These are phyloP conservation scores for Venturia canescens DNA, from an alignment of 1,140 invertebrate species.

Conservation along the genomic window DNA sequence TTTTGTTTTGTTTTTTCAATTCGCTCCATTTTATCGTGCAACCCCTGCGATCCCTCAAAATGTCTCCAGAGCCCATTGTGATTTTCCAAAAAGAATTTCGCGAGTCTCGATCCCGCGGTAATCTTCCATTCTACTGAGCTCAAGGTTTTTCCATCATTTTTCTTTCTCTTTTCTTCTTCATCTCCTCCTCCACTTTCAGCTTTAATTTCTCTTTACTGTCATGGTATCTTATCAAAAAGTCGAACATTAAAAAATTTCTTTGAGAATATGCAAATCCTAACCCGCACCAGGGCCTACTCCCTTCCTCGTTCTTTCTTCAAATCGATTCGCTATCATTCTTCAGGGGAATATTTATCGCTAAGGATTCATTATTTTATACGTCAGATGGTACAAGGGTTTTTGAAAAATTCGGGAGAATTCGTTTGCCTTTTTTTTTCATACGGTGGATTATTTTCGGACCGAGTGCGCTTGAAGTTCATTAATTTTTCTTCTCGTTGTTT, in stretches of 20 bases:
- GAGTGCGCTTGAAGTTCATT: conserved; percentile 36
- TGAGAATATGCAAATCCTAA: conserved; percentile 54
- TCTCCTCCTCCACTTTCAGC: neutral
- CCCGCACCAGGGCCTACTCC: conserved; percentile 49
- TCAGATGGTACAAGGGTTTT: neutral
- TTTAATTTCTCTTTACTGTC: neutral
- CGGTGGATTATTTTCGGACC: conserved; percentile 16
- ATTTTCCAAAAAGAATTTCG: neutral
- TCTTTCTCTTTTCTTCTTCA: neutral
- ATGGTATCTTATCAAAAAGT: neutral
- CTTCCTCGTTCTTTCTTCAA: neutral
- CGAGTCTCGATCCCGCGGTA: neutral
- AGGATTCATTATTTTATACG: neutral
- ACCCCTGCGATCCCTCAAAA: neutral
- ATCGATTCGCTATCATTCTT: neutral
- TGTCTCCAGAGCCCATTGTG: neutral
- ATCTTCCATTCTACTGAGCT: neutral
- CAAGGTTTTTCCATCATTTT: neutral
- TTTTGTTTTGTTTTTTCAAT: neutral
- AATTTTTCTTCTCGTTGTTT: conserved; percentile 1
- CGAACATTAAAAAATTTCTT: conserved; percentile 20
- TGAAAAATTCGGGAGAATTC: conserved; percentile 17
- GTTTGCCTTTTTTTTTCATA: neutral
- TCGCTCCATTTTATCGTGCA: neutral
- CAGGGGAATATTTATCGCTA: neutral